phyloP scores from a whole-genome alignment of 2,797 vertebrate species.

The Tamandua tetradactyla region DNA sequence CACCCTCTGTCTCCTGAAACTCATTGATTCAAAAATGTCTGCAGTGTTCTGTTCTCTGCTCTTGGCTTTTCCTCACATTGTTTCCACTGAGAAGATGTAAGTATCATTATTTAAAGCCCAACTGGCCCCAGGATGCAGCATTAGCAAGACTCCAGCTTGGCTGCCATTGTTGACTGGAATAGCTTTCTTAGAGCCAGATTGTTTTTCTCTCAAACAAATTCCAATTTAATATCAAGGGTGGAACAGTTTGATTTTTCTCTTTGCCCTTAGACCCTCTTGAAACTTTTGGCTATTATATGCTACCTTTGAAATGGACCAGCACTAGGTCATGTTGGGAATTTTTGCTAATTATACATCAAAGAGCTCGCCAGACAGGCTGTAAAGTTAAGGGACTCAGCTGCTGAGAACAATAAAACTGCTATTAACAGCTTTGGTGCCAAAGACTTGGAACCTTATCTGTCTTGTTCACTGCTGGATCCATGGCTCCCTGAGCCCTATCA shows the following conservation, averaged over 20 bases:
- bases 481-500: conserved; percentile 22
- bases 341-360: conserved; percentile 26
- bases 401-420: conserved; percentile 33
- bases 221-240: conserved; percentile 26
- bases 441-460: not conserved
- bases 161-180: conserved; percentile 20
- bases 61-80: not conserved
- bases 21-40: not conserved
- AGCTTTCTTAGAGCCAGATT: conserved; percentile 40
- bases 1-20: not conserved
- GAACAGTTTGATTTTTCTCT: conserved; percentile 35
- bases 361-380: not conserved
- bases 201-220: conserved; percentile 10
- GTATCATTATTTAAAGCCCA: conserved; percentile 34
- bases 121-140: not conserved
- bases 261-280: not conserved
- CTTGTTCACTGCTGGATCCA: conserved; percentile 49
- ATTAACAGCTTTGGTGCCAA: conserved; percentile 38
- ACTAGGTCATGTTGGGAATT: not conserved
- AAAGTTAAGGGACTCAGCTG: conserved; percentile 60
- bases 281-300: conserved; percentile 22
- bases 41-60: not conserved
- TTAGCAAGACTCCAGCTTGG: conserved; percentile 43
- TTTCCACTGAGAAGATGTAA: not conserved
- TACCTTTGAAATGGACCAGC: conserved; percentile 39